Evolutionary conservation across 1,140 invertebrate species (phyloP).

Genomic region (Brachionus paranguensis): DNA sequence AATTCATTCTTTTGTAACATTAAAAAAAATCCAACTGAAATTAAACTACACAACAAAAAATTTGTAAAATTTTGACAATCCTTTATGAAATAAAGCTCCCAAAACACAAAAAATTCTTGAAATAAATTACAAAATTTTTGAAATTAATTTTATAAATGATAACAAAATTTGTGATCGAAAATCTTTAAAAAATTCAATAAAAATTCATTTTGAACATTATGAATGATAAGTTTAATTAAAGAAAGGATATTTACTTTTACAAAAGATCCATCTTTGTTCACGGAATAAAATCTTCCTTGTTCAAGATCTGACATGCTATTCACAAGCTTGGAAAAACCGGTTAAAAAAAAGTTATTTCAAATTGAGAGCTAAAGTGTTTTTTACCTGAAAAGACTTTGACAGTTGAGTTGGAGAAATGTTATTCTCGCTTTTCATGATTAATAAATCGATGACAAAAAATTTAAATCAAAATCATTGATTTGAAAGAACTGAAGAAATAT

Average conservation of each 20-base stretch:
- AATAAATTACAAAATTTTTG: too few species aligned
- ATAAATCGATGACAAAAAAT: background rate
- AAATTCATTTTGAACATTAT: background rate
- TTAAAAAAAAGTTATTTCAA: background rate
- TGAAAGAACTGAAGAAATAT: background rate
- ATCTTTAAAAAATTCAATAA: too few species aligned
- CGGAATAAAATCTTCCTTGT: background rate
- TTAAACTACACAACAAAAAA: too few species aligned
- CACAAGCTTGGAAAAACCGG: background rate
- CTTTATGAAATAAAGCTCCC: too few species aligned
- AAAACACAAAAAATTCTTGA: too few species aligned
- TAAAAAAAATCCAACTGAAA: too few species aligned
- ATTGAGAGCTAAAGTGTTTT: background rate
- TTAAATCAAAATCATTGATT: background rate
- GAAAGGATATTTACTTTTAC: background rate
- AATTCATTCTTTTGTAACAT: too few species aligned
- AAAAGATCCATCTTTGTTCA: conserved; percentile 24
- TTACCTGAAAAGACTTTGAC: background rate
- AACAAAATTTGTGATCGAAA: too few species aligned
- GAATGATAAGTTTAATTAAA: background rate
- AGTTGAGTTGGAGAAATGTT: background rate
- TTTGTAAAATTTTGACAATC: too few species aligned
- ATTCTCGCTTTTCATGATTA: background rate
- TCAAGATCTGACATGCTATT: conserved; percentile 9
- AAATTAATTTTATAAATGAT: too few species aligned